These are phyloP conservation scores for Sebastes trivittatus DNA, from an alignment of 2,797 vertebrate genomes.

Conservation along the genomic window DNA sequence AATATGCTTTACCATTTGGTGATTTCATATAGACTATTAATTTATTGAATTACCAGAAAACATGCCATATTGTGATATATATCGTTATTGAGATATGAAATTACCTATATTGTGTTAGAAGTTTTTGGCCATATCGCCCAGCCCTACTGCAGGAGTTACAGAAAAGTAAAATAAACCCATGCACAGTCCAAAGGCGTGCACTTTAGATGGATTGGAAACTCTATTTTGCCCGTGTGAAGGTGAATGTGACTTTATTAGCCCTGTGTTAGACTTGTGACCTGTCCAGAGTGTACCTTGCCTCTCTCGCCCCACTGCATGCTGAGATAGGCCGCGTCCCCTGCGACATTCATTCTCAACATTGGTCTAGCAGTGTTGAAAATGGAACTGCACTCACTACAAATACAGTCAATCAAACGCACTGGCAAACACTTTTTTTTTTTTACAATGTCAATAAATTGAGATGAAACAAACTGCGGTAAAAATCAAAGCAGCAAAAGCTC, in stretches of 20 bases:
- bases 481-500: neutral
- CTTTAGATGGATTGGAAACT: neutral
- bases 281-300: conserved; percentile 8
- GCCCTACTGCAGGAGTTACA: too few species aligned
- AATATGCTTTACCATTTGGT: too few species aligned
- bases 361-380: neutral
- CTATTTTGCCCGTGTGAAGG: conserved; percentile 10
- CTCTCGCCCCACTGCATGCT: conserved; percentile 21
- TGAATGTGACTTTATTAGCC: conserved; percentile 29
- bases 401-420: neutral
- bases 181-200: neutral
- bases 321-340: conserved; percentile 9
- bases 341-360: neutral
- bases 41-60: too few species aligned
- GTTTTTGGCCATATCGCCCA: too few species aligned
- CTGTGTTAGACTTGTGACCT: neutral
- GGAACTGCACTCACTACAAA: neutral
- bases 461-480: neutral
- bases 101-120: too few species aligned
- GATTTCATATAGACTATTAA: neutral
- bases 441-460: neutral
- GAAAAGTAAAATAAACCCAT: neutral
- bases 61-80: too few species aligned
- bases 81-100: too few species aligned
- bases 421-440: neutral